Evolutionary conservation across 2,113 vertebrate genomes (phyloP), one percentile per base, ranked within the genome.

Genomic region (Dicrurus megarhynchus): DNA sequence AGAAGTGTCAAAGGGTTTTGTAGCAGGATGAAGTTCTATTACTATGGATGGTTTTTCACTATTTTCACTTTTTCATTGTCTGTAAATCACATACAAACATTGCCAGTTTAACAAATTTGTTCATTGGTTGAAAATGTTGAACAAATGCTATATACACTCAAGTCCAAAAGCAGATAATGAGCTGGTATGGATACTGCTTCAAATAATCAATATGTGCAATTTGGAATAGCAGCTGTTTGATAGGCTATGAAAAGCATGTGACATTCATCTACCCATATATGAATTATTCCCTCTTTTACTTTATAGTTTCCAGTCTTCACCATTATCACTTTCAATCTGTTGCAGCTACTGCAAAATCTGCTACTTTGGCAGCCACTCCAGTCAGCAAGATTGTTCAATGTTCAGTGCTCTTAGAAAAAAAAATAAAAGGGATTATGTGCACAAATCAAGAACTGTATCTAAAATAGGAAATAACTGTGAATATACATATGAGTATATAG

Each of bases 311-410:
- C 39, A 13, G 39, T 93, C 93, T 93, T 84, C 65, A 84, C 50
- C 69, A 79, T 84, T 94, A 90, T 24, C 53, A 50, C 46, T 83
- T 95, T 85, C 67, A 87, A 59, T 94, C 63, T 96, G 56, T 30
- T 87, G 28, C 57, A 63, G 42, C 61, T 32, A 87, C 50, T 85
- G 37, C 13, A 83, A 96, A 94, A 85, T 87, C 59, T 94, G 57
- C 53, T 85, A 18, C n/a, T 65, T 91, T 82, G 84, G 78, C 67
- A 96, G 70, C 35, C 13, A 6, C 16, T 85, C 5, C 61, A 49
- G 11, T 73, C 33, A 63, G 53, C 33, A 90, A 76, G 16, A 28
- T 67, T 73, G 20, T 82, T 84, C 69, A 78, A 8, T 13, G 44
- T 52, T 85, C 47, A 79, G 17, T 47, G 39, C 11, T 68, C 28